Evolutionary conservation across 2,113 vertebrate species (phyloP).

Genomic region (Caranx melampygus): DNA sequence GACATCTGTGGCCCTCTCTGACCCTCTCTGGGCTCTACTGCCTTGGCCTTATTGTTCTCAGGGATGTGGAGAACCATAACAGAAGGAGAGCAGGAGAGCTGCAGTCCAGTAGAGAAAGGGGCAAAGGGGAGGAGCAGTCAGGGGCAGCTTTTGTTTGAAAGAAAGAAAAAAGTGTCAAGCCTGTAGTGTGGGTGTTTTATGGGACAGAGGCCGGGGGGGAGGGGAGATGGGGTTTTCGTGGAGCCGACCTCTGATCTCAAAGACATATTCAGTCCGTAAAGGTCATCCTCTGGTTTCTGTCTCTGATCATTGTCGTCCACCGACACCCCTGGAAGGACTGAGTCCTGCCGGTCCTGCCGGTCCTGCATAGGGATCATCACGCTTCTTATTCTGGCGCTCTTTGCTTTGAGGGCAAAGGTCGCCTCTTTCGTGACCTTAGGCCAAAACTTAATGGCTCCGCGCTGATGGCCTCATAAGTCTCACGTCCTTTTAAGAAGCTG

Average conservation of each 20-base stretch:
- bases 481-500: neutral
- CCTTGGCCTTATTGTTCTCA: conserved; percentile 61
- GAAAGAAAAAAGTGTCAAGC: conserved; percentile 17
- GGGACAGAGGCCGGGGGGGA: conserved; percentile 16
- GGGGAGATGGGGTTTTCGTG: neutral
- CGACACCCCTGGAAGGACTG: neutral
- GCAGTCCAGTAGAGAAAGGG: conserved; percentile 36
- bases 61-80: conserved; percentile 68
- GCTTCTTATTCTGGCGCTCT: conserved; percentile 12
- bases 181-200: conserved; percentile 45
- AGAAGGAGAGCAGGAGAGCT: conserved; percentile 58
- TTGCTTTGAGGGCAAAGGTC: conserved; percentile 21
- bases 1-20: conserved; percentile 62
- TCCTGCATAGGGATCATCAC: conserved; percentile 8
- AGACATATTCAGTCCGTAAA: conserved; percentile 8
- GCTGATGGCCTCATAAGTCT: neutral
- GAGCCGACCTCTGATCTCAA: conserved; percentile 25
- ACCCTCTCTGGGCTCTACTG: conserved; percentile 41
- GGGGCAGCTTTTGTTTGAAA: conserved; percentile 46
- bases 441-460: conserved; percentile 20
- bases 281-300: conserved; percentile 7
- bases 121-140: conserved; percentile 23
- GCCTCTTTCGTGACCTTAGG: conserved; percentile 53
- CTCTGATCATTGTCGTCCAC: conserved; percentile 22
- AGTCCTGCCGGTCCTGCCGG: neutral